Evolutionary conservation across 2,113 vertebrate genomes (phyloP), one percentile per base, ranked within the genome.

Genomic region (Catharus minimus): DNA sequence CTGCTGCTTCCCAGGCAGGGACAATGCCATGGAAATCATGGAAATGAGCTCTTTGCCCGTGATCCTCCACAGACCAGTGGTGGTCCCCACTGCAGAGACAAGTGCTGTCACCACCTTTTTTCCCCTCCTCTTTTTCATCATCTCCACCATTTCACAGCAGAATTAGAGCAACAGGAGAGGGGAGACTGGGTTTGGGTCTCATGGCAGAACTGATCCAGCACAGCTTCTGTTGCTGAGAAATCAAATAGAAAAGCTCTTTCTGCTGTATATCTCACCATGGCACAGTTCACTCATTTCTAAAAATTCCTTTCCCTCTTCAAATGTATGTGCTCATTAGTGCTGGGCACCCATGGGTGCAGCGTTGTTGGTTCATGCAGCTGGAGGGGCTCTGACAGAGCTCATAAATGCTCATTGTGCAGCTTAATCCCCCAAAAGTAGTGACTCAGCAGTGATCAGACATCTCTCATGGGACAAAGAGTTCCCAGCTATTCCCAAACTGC

Each of bases 1-100:
- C 61, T 17, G 6, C 62, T 5, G 7, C 14, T 76, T 62, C 83
- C 76, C 3, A 1, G 56, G 52, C 50, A 43, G 55, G 47, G 66
- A 32, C 3, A 7, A 30, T 66, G 79, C 82, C 1, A 2, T 77
- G 79, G 18, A 83, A 74, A 52, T 16, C 1, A 2, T 77, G 79
- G 18, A 83, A 74, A 52, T 16, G 30, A 92, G 60, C 60, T 82
- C 66, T 56, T 73, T 50, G 53, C 71, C 78, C 14, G 24, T 2
- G 4, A 75, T 60, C 14, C 32, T 75, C 52, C 1, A 0, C 0
- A 2, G 33, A 43, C 47, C 4, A 2, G 30, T 0, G 1, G n/a
- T 46, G 21, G n/a, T 44, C 38, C 24, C 18, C 3, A 1, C 77
- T 36, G 33, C 1, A 1, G 55, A 55, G 23, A 79, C 41, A 9